These are phyloP conservation scores for Clunio marinus DNA, from an alignment of 2,888 invertebrate species.

Conservation along the genomic window DNA sequence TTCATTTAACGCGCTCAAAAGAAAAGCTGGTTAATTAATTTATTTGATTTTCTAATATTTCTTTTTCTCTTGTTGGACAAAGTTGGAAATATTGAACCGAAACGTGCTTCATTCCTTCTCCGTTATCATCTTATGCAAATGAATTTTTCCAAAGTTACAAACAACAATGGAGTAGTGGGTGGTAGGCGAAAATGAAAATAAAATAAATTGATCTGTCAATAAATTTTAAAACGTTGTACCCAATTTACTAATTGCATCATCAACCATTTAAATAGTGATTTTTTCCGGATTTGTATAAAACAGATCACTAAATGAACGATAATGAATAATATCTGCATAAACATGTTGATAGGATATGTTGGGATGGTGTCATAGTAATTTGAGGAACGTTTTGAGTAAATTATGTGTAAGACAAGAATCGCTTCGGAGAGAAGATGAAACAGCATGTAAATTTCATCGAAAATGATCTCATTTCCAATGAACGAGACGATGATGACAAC, in stretches of 20 bases:
- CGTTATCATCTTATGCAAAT: neutral
- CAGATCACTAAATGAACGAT: too few relatives aligned
- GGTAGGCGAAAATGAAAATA: neutral
- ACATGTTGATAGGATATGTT: neutral
- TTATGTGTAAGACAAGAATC: too few relatives aligned
- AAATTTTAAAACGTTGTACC: conserved; percentile 6
- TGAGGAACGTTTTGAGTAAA: neutral
- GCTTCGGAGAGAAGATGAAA: too few relatives aligned
- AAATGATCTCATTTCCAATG: neutral
- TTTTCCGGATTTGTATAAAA: too few relatives aligned
- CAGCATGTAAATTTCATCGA: neutral
- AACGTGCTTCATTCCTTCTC: neutral
- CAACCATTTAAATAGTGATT: neutral
- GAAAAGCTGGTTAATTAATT: conserved; percentile 31
- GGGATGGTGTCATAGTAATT: neutral
- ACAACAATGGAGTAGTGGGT: neutral
- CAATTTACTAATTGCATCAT: conserved; percentile 33
- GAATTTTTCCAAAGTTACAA: neutral
- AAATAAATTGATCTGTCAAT: conserved; percentile 32
- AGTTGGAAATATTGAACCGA: neutral
- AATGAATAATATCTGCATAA: neutral
- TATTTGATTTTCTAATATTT: conserved; percentile 28
- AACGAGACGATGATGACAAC: neutral
- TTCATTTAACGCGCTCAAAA: neutral
- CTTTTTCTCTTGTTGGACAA: too few relatives aligned